phyloP scores from a whole-genome alignment of 2,888 invertebrate species.

The Drosophila mercatorum region DNA sequence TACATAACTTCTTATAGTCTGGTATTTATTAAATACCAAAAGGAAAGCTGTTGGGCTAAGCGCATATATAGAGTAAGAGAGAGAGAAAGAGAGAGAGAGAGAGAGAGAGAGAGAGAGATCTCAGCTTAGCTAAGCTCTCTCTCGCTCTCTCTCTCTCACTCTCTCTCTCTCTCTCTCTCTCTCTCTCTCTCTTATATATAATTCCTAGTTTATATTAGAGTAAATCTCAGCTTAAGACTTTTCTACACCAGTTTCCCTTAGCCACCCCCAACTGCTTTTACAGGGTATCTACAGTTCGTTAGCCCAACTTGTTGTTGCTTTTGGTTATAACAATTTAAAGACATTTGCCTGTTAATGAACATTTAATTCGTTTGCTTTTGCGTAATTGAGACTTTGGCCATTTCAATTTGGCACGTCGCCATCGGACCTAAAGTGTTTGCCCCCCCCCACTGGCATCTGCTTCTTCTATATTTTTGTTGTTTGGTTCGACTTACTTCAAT shows the following conservation, averaged over 20 bases:
- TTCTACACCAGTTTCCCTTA: background rate
- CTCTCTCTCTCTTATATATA: too few species aligned
- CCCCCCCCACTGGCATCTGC: conserved; percentile 6
- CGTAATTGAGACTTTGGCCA: conserved; percentile 50
- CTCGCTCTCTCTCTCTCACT: too few species aligned
- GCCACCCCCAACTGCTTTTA: background rate
- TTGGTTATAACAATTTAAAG: conserved; percentile 10
- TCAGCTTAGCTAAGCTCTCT: too few species aligned
- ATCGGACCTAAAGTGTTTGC: conserved; percentile 35
- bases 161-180: too few species aligned
- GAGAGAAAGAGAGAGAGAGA: too few species aligned
- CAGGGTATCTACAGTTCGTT: background rate
- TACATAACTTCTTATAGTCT: too few species aligned
- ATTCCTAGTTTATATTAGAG: background rate
- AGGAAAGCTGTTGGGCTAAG: too few species aligned
- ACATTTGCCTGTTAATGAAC: conserved; percentile 24
- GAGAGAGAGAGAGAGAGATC: too few species aligned
- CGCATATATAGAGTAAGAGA: too few species aligned
- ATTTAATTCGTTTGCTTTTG: conserved; percentile 42
- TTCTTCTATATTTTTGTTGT: conserved; percentile 9
- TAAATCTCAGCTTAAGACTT: background rate
- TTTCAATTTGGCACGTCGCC: conserved; percentile 56
- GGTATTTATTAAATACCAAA: too few species aligned
- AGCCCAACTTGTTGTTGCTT: too few species aligned
- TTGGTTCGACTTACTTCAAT: conserved; percentile 29